Evolutionary conservation across 1,140 invertebrate genomes (phyloP).

Genomic region (Psix sp.): DNA sequence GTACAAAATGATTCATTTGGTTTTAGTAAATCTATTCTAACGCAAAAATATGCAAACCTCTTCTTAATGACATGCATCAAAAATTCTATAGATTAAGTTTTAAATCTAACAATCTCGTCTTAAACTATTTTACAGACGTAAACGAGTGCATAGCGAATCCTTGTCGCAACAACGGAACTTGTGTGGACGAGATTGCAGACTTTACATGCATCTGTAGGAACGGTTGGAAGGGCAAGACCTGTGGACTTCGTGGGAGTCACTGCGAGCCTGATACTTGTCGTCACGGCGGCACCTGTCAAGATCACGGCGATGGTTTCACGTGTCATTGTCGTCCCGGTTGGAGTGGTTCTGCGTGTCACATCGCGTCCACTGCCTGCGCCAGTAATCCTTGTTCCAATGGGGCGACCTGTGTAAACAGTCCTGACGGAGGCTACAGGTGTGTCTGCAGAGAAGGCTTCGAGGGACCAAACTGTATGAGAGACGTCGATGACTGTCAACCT

Average conservation of each 20-base stretch:
- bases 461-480: slow-evolving; percentile 80
- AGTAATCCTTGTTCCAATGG: slow-evolving; percentile 85
- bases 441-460: slow-evolving; percentile 83
- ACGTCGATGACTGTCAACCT: slow-evolving; percentile 81
- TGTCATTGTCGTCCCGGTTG: slow-evolving; percentile 82
- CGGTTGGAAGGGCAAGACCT: slow-evolving; percentile 89
- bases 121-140: slow-evolving; percentile 79
- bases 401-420: slow-evolving; percentile 85
- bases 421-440: slow-evolving; percentile 83
- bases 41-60: background rate
- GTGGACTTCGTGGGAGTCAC: slow-evolving; percentile 81
- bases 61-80: background rate
- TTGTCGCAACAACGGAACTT: slow-evolving; percentile 87
- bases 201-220: slow-evolving; percentile 86
- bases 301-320: slow-evolving; percentile 81
- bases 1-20: background rate
- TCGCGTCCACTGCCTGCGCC: slow-evolving; percentile 84
- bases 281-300: slow-evolving; percentile 82
- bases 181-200: slow-evolving; percentile 84
- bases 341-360: slow-evolving; percentile 83
- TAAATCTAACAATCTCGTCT: too few relatives aligned
- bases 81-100: too few relatives aligned
- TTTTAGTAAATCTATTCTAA: slow-evolving; percentile 20
- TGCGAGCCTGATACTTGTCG: slow-evolving; percentile 81
- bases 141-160: slow-evolving; percentile 87